Evolutionary conservation across 2,797 vertebrate genomes (phyloP), one percentile per base, ranked within the genome.

Genomic region (Astyanax mexicanus): DNA sequence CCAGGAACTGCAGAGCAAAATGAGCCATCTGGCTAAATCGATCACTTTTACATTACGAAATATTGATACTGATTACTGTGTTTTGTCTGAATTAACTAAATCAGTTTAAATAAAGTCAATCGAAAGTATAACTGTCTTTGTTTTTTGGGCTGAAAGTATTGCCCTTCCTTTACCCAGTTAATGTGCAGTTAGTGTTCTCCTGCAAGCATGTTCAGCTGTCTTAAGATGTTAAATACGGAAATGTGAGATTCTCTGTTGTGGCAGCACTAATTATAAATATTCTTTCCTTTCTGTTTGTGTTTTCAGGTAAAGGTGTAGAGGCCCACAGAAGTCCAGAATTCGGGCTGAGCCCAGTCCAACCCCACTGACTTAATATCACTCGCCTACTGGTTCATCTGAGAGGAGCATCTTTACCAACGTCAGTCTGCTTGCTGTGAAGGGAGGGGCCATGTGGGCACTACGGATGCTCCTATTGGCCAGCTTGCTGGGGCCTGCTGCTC

Each of bases 371-470:
- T 3, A 29, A 35, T 52, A 8, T 70, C 27, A 13, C 17, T 32
- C 2, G 4, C 74, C 15, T 35, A 47, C 21, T 45, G 49, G 60
- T 35, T 67, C 38, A 47, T 13, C 47, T 37, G 6, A n/a, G 60
- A 74, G 58, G 51, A 42, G 25, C 35, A 6, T 23, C 47, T 64
- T 66, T 40, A 57, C 13, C 37, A 17, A 42, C 27, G 29, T 25
- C 57, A 11, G 23, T 61, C 57, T 65, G 68, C 61, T 65, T 25
- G 55, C 47, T 54, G 35, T 52, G 66, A 78, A 90, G 88, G 87
- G 75, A 25, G 86, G 85, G 93, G 94, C 94, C 95, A 98, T 98
- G 97, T 96, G 95, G 95, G 91, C 95, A 87, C 90, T 93, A 92
- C 95, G 94, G 93, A 93, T 97, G 86, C 92, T 98, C 68, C 90